Base-by-base conservation (phyloP, 1,140 invertebrate genomes). In the Globodera rostochiensis region DNA sequence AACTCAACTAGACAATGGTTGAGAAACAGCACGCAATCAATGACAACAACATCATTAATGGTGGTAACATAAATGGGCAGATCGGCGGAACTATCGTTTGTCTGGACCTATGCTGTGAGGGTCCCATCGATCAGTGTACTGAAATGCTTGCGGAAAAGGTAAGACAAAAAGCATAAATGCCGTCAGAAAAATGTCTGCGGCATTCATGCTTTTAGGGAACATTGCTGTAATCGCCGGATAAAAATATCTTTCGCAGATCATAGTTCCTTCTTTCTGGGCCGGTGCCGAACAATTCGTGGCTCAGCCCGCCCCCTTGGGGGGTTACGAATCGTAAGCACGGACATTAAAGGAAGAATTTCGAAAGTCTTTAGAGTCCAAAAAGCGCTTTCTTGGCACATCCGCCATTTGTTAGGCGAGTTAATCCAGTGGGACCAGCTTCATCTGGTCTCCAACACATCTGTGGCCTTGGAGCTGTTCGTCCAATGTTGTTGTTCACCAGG, bases 251-350 rank as follows among this genome's bases (percentile, higher is more conserved):
- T 47, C 47, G 19, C 69, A 77, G 76, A 67, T 77, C 11, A 45
- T 69, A 6, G n/a, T 66, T 47, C 76, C 57, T 57, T 47, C 53
- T 11, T 77, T 77, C 47, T 77, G 64, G 53, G 19, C 15, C 47
- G 60, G 60, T 49, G n/a, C 69, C 49, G 76, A 77, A 69, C 76
- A 77, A 46, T 77, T 77, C 57, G 36, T 77, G 69, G 45, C 60
- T 60, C 19, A 77, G n/a, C 9, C 50, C 47, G 45, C 76, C 21
- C 45, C n/a, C 21, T 1, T 57, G 19, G 8, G n/a, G n/a, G 76
- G 76, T 25, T 25, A 69, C 69, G 15, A 77, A 66, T 6, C 25
- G 76, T 77, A 60, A 57, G 6, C 47, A 7, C 11, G 25, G 47
- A n/a, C 21, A 46, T 13, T 19, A 46, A 19, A n/a, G 21, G 21